Conservation (phyloP, 2,888 invertebrate species). For the Tribolium freemani region DNA sequence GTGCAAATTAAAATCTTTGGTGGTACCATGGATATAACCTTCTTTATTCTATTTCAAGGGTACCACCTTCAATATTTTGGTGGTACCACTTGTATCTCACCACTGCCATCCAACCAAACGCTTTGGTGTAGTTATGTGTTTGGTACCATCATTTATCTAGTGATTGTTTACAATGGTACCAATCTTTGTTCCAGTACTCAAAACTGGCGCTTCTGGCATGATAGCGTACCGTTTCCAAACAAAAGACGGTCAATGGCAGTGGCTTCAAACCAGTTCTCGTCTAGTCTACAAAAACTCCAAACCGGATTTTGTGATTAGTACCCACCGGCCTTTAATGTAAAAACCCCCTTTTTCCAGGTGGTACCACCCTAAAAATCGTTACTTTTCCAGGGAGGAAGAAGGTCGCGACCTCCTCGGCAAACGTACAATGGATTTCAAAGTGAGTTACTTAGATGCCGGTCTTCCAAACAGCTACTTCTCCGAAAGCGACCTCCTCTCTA, state of each 20-base stretch:
- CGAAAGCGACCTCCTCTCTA: conserved; percentile 81
- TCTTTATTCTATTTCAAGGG: too few species aligned
- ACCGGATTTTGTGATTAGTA: conserved; percentile 98
- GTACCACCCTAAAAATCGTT: not conserved
- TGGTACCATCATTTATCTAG: too few species aligned
- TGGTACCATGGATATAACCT: too few species aligned
- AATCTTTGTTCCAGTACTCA: conserved; percentile 82
- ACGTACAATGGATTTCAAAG: conserved; percentile 99
- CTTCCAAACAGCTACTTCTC: conserved; percentile 92
- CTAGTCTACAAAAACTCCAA: conserved; percentile 99
- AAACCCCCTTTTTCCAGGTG: conserved; percentile 56
- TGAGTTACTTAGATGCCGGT: conserved; percentile 95
- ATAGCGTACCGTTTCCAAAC: conserved; percentile 98
- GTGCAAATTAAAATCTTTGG: too few species aligned
- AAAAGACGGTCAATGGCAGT: conserved; percentile 95
- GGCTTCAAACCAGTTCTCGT: conserved; percentile 97
- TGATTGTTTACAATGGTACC: not conserved
- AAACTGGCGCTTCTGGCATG: conserved; percentile 99
- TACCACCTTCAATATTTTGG: too few species aligned
- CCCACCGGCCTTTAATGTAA: conserved; percentile 98
- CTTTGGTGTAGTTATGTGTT: too few species aligned
- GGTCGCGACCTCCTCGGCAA: conserved; percentile 97
- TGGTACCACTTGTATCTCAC: too few species aligned
- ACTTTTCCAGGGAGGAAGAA: conserved; percentile 91
- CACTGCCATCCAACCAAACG: too few species aligned